These are phyloP conservation scores for Lacerta bilineata DNA, from an alignment of 2,797 vertebrate genomes.

Conservation along the genomic window DNA sequence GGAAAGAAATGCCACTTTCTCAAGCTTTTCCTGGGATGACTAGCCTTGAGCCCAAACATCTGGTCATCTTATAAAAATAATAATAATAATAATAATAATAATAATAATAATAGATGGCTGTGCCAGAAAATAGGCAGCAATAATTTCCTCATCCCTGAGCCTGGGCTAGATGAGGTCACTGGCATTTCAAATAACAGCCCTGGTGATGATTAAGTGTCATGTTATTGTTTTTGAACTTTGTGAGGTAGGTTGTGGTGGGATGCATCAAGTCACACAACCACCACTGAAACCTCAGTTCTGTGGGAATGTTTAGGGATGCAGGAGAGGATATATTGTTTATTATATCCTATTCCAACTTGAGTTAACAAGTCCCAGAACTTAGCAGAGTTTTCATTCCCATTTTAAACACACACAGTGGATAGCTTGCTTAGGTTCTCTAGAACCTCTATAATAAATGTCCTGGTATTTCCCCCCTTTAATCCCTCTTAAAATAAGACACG, in stretches of 20 bases:
- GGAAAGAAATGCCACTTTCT: constrained; percentile 12
- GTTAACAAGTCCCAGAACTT: too few relatives aligned
- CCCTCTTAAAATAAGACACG: too few relatives aligned
- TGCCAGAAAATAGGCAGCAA: constrained; percentile 27
- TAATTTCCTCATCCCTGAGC: fast-evolving
- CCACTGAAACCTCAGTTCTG: not conserved
- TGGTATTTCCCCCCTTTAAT: too few relatives aligned
- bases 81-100: too few relatives aligned
- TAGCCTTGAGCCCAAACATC: not conserved
- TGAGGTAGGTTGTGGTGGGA: not conserved
- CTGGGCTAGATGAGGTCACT: not conserved
- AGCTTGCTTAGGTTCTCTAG: too few relatives aligned
- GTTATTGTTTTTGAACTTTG: not conserved
- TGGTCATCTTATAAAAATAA: not conserved
- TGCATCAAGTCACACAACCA: not conserved
- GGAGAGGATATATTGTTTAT: too few relatives aligned
- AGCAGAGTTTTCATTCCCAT: too few relatives aligned
- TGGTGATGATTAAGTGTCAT: not conserved
- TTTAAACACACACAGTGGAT: too few relatives aligned
- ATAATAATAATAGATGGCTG: not conserved
- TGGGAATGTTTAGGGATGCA: too few relatives aligned
- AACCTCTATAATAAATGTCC: too few relatives aligned
- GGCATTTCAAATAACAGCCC: not conserved
- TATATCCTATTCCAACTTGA: too few relatives aligned
- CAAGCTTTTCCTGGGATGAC: not conserved